Conservation (phyloP, 2,113 vertebrate species). For the Megaleporinus macrocephalus region DNA sequence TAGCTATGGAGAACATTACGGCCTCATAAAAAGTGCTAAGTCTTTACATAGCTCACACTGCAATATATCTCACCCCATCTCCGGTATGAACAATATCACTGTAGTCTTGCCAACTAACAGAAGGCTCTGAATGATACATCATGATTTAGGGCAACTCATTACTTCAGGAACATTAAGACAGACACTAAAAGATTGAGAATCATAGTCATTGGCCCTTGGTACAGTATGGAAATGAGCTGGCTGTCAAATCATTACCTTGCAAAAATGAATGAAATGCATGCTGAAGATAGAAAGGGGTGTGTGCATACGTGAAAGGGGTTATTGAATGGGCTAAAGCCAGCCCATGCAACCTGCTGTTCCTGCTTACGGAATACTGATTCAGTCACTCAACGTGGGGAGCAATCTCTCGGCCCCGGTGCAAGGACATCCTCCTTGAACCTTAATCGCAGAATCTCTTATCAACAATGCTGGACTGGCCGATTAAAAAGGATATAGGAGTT, state of each 20-base stretch:
- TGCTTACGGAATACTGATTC: conserved; percentile 71
- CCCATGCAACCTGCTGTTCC: conserved; percentile 51
- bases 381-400: conserved; percentile 61
- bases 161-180: conserved; percentile 21
- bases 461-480: conserved; percentile 63
- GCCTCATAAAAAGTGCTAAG: not conserved
- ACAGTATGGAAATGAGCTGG: not conserved
- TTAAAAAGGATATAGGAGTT: conserved; percentile 68
- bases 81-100: conserved; percentile 2
- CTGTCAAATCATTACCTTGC: conserved; percentile 31
- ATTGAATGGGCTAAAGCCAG: conserved; percentile 12
- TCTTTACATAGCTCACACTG: not conserved
- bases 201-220: not conserved
- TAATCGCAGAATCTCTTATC: conserved; percentile 77
- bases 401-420: conserved; percentile 68
- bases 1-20: not conserved
- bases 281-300: not conserved
- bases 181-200: conserved; percentile 1
- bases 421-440: conserved; percentile 73
- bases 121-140: conserved; percentile 1
- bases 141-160: not conserved
- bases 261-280: conserved; percentile 15
- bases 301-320: not conserved
- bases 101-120: not conserved
- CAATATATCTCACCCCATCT: not conserved